Conservation (phyloP, 2,113 vertebrate species). For the Megaceryle torquata region DNA sequence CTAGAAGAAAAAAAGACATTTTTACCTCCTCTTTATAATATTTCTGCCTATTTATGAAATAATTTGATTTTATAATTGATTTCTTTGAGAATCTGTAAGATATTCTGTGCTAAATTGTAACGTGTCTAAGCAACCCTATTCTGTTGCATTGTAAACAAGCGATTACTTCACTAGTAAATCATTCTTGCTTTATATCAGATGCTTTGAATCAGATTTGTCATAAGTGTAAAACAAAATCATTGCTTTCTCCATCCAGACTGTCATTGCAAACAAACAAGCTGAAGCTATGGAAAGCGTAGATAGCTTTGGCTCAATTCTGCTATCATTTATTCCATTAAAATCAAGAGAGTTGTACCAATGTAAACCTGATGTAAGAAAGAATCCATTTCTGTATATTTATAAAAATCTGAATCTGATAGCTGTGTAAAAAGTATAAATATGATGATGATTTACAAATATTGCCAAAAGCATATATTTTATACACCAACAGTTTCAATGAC, state of each 20-base stretch:
- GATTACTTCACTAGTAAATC: slow-evolving; percentile 20
- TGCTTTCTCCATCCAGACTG: slow-evolving; percentile 50
- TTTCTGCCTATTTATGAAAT: neutral
- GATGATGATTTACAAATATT: neutral
- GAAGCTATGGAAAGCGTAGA: neutral
- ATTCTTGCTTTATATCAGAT: slow-evolving; percentile 45
- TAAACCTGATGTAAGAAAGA: neutral
- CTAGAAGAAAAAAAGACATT: neutral
- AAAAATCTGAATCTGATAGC: neutral
- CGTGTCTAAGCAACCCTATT: slow-evolving; percentile 5
- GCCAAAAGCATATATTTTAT: neutral
- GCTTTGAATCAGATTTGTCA: slow-evolving; percentile 31
- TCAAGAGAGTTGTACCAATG: slow-evolving; percentile 61
- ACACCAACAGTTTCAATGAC: neutral
- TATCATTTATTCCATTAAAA: slow-evolving; percentile 43
- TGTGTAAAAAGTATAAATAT: neutral
- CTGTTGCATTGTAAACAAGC: neutral
- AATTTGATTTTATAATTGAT: slow-evolving; percentile 1
- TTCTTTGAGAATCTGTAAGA: neutral
- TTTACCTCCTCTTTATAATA: neutral
- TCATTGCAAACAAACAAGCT: slow-evolving; percentile 49
- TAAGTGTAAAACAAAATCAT: slow-evolving; percentile 33
- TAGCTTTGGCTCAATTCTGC: slow-evolving; percentile 29
- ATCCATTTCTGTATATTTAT: neutral
- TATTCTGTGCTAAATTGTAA: neutral